Evolutionary conservation across 2,888 invertebrate species (phyloP), one percentile per base, ranked within the genome.

Genomic region (Pelosia muscerda): DNA sequence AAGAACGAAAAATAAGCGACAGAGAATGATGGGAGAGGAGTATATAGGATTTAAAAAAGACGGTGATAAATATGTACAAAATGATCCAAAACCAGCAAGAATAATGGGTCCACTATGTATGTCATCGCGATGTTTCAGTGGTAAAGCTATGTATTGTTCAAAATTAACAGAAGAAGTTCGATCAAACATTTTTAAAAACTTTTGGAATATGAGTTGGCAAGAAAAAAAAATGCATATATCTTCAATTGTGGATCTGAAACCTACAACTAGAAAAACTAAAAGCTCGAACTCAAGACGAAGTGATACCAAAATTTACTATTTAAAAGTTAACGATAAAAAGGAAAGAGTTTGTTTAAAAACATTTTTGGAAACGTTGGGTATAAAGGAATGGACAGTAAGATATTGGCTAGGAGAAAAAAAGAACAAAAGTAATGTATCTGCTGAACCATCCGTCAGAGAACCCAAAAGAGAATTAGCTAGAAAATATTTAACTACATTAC

Each of bases 311-410:
- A 5, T 25, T 15, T 66, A 70, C 15, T 66, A 70, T 66, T 22
- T 70, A n/a, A 53, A 70, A 57, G 15, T 70, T 23, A n/a, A 68
- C 15, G 58, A 66, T 49, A 71, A 77, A 75, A 75, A 68, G 68
- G 68, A 72, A 61, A 56, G 77, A 68, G 74, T 81, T 58, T 78
- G 72, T 34, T 65, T 75, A 25, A 77, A 74, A 66, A 81, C 76
- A 38, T 81, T 79, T 73, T 23, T 78, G 26, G 66, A 22, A 19
- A 78, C 79, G 28, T 67, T 80, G 5, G 76, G 76, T 31, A 69
- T 78, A 60, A 79, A 80, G 62, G 77, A 80, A 25, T 77, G 81
- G 79, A 76, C 77, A 9, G 71, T 78, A n/a, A 66, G 80, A 4
- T 80, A 80, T 57, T 77, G 74, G 77, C 42, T 72, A 31, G 62